Percentiles rank a stretch among this genome's conserved stretches.
Evolutionary conservation across 2,797 vertebrate species (phyloP).

Genomic region (Brachyrhaphis roseni): DNA sequence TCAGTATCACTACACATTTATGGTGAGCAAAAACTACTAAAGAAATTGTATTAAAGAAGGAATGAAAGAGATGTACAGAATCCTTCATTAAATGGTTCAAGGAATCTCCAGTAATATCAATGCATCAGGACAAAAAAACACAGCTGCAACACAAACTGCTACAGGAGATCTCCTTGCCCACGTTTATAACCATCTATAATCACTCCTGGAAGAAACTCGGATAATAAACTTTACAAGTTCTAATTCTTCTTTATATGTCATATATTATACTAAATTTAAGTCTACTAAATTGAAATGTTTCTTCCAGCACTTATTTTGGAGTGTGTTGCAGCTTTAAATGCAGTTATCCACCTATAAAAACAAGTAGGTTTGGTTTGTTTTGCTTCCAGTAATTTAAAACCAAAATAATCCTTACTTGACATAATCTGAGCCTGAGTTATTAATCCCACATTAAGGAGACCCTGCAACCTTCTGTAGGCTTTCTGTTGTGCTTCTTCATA

Average conservation of each 20-base stretch:
- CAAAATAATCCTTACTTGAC: not conserved
- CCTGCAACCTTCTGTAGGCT: not conserved
- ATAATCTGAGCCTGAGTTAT: not conserved
- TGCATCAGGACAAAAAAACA: not conserved
- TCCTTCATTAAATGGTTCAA: not conserved
- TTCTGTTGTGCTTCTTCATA: not conserved
- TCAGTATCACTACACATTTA: not conserved
- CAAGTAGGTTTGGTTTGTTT: not conserved
- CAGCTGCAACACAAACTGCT: not conserved
- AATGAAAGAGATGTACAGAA: not conserved
- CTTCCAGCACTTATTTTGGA: not conserved
- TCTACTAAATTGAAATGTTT: not conserved
- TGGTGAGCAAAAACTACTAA: not conserved
- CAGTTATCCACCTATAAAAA: not conserved
- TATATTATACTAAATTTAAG: not conserved
- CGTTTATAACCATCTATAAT: not conserved
- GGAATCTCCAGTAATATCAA: not conserved
- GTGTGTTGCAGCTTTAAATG: not conserved
- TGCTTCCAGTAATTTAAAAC: not conserved
- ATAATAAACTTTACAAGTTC: not conserved
- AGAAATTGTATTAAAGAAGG: not conserved
- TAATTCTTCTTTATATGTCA: not conserved
- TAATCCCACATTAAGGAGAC: not conserved
- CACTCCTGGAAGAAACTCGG: not conserved
- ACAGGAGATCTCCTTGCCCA: not conserved